Evolutionary conservation across 2,797 vertebrate genomes (phyloP).

Genomic region (Tenualosa ilisha): DNA sequence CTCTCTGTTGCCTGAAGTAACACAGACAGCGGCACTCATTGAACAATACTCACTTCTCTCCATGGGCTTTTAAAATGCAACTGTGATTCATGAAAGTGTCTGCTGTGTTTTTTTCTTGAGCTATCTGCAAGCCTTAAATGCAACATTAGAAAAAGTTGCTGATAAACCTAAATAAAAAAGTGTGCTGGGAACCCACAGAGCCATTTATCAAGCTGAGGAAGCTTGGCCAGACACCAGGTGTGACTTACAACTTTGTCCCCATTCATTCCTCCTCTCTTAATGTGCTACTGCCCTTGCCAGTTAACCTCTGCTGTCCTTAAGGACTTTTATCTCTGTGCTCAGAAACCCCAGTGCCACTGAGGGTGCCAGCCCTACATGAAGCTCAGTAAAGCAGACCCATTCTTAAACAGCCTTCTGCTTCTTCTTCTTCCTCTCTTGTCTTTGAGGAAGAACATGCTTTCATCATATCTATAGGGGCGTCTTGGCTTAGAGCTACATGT

Average conservation of each 20-base stretch:
- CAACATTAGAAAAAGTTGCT: conserved; percentile 7
- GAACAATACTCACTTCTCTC: neutral
- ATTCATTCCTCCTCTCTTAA: conserved; percentile 15
- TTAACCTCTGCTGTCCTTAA: conserved; percentile 23
- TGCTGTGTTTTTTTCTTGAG: neutral
- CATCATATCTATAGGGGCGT: neutral
- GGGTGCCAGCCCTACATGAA: neutral
- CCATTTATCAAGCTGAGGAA: conserved; percentile 3
- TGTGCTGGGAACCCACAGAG: neutral
- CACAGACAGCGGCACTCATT: neutral
- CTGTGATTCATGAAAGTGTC: neutral
- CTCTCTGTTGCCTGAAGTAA: conserved; percentile 86
- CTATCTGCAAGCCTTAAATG: neutral
- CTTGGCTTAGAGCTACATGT: neutral
- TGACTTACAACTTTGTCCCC: conserved; percentile 21
- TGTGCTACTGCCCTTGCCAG: conserved; percentile 15
- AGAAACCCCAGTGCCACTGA: neutral
- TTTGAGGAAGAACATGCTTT: neutral
- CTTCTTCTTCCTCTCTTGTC: neutral
- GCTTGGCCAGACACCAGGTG: conserved; percentile 19
- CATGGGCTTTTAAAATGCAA: neutral
- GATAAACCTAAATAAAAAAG: neutral
- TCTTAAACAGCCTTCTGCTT: neutral
- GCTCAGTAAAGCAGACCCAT: neutral
- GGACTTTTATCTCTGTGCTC: neutral